phyloP scores from a whole-genome alignment of 2,888 invertebrate species.

The Athrips mouffetella region DNA sequence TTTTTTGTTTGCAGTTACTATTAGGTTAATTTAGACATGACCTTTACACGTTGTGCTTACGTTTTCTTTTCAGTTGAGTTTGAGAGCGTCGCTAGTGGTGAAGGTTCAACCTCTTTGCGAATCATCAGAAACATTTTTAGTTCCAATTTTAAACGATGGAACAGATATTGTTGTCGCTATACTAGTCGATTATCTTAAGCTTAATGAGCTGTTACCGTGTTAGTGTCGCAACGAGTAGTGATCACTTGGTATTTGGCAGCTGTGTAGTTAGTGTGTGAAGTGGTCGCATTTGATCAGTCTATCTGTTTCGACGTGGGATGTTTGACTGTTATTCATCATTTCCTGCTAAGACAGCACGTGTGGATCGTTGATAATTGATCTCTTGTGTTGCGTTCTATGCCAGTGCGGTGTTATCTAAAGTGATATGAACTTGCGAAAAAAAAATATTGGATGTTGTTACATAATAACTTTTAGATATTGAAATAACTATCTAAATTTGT shows the following conservation, averaged over 20 bases:
- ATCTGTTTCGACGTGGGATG: slow-evolving; percentile 1
- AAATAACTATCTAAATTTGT: background rate
- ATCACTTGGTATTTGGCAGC: slow-evolving; percentile 37
- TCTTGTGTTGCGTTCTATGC: background rate
- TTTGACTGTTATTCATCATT: slow-evolving; percentile 8
- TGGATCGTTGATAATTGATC: background rate
- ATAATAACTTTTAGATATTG: background rate
- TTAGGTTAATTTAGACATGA: no score
- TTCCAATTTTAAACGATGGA: no score
- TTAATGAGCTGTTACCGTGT: slow-evolving; percentile 1
- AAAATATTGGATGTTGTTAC: no score
- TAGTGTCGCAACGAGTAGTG: slow-evolving; percentile 37
- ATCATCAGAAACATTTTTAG: no score
- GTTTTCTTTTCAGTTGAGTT: no score
- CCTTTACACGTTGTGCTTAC: no score
- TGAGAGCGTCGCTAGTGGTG: no score
- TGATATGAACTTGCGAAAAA: background rate
- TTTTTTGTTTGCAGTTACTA: no score
- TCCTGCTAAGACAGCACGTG: slow-evolving; percentile 7
- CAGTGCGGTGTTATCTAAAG: background rate
- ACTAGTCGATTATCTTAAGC: background rate
- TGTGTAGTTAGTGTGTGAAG: slow-evolving; percentile 17
- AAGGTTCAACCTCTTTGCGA: no score
- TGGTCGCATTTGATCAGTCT: slow-evolving; percentile 1
- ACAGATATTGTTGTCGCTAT: background rate